Evolutionary conservation across 2,113 vertebrate genomes (phyloP).

Genomic region (Campylorhamphus procurvoides): DNA sequence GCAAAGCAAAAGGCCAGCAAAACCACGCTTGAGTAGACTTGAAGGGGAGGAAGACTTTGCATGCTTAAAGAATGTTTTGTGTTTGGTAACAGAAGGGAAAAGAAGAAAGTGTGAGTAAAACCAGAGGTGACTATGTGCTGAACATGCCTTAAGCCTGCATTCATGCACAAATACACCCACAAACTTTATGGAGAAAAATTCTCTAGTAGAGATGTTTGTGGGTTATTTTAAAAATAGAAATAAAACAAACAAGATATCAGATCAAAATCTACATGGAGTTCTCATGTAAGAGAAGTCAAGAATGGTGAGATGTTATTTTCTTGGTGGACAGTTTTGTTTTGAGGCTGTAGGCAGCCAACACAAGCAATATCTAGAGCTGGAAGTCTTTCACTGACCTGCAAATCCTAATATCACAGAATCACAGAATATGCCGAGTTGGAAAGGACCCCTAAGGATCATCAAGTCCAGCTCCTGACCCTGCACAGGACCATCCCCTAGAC

Average conservation of each 20-base stretch:
- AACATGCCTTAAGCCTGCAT: background rate
- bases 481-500: background rate
- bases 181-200: background rate
- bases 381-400: background rate
- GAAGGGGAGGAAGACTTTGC: background rate
- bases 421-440: background rate
- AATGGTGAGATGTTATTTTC: background rate
- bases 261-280: background rate
- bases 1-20: background rate
- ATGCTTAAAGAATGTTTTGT: background rate
- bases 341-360: background rate
- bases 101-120: background rate
- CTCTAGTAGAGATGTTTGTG: background rate
- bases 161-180: background rate
- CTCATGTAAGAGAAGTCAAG: background rate
- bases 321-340: background rate
- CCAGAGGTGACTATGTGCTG: background rate
- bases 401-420: background rate
- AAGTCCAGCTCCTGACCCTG: background rate
- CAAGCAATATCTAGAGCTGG: background rate
- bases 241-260: background rate
- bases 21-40: background rate
- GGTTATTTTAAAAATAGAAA: background rate
- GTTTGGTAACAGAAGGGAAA: background rate
- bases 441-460: background rate